Evolutionary conservation across 2,888 invertebrate genomes (phyloP), one percentile per base, ranked within the genome.

Genomic region (Malthinus seriepunctatus): DNA sequence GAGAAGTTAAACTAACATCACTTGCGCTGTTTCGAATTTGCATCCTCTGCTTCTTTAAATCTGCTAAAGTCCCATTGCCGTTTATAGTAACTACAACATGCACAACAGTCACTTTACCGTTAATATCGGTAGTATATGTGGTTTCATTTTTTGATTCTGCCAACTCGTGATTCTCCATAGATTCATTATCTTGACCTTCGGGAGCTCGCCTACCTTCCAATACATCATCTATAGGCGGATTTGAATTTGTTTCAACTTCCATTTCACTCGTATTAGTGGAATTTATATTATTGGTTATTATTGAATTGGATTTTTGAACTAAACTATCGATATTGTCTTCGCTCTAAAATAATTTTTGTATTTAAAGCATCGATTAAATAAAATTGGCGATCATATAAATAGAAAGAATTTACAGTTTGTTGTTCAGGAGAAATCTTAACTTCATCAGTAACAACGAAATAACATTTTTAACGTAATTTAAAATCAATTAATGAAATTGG

Each of bases 41-140:
- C 63, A 93, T 87, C 64, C 96, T 84, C 76, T 95, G 94, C 78
- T 95, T 95, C 81, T 97, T 97, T 77, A 96, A 82, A 79, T 96
- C 95, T 51, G 95, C 90, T 69, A 97, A 84, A 49, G 95, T 95
- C 78, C 86, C 86, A 66, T 78, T 79, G 71, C 88, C 87, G 76
- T 88, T 89, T 75, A 92, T 93, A 81, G 91, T 88, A 80, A 91
- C 91, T 58, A 87, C 86, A 60, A 87, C 87, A 65, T 79, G 78
- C 49, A 79, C 78, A 32, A 78, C 78, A 8, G 78, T 79, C 55
- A 78, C 78, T 70, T 75, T 72, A 62, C 71, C 68, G 56, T 92
- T 92, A 81, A 89, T 85, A 79, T 88, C 87, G 67, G 88, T 86
- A 68, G 86, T 84, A 80, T 88, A 87, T 42, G 74, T 75, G 63